Evolutionary conservation across 2,888 invertebrate species (phyloP), one percentile per base, ranked within the genome.

Genomic region (Chydorus sphaericus): DNA sequence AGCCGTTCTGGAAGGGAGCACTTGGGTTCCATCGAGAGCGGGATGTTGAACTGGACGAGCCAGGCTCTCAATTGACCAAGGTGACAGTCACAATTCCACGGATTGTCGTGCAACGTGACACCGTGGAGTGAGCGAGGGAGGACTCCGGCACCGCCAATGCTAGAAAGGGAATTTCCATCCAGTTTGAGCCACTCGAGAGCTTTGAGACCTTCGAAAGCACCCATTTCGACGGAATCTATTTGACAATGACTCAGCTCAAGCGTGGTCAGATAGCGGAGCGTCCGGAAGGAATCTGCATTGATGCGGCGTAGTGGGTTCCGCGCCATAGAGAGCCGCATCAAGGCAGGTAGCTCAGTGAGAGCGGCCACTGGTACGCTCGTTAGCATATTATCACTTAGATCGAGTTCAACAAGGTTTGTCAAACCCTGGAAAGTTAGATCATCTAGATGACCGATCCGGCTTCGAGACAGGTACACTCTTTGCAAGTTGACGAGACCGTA

Each of bases 41-140:
- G 85, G 62, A 84, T 81, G 65, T 82, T 83, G 66, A 82, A 82
- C 66, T 79, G 79, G 62, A 77, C 75, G 64, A 91, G 75, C 88
- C 89, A 90, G 60, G 76, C 71, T 66, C 85, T 81, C 65, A 90
- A 72, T 64, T 85, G 81, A 62, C 82, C 73, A 65, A 90, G 74
- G 63, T 81, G 78, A 69, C 91, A 91, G 70, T 90, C 87, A 70
- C 91, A 91, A 62, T 80, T 77, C 91, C 90, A 91, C 61, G 84
- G 83, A 75, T 91, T 91, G 68, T 82, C 83, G 68, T 89, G 83
- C 62, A 91, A 72, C 65, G 85, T 82, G 58, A 90, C 78, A 57
- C 85, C 87, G 63, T 85, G 81, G 62, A 90, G 72, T 51, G 80
- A 79, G 59, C 80, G 80, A n/a, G 87, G 85, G 54, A 86, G 75